Conservation (phyloP, 2,113 vertebrate genomes). For the Cryptotis parvus region DNA sequence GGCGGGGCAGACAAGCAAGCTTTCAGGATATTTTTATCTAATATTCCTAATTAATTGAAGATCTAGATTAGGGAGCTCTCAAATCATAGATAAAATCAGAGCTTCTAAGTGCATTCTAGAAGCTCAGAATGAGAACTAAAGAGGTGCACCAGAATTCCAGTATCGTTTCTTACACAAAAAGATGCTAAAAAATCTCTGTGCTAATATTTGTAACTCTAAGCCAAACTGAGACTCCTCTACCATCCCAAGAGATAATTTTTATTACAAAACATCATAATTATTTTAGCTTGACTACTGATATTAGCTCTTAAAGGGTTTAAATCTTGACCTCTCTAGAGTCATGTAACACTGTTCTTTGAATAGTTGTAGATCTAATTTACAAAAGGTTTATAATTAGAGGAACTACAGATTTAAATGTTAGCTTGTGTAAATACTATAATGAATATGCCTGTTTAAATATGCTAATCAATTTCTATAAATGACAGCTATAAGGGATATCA, state of each 20-base stretch:
- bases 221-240: not conserved
- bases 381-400: not conserved
- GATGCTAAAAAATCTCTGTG: not conserved
- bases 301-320: not conserved
- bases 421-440: not conserved
- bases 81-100: not conserved
- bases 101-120: not conserved
- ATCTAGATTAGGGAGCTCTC: not conserved
- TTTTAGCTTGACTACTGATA: slow-evolving; percentile 6
- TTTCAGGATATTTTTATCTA: too few species aligned
- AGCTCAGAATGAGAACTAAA: not conserved
- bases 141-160: not conserved
- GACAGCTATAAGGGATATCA: slow-evolving; percentile 28
- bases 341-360: not conserved
- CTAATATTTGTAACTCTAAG: not conserved
- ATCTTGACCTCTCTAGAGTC: not conserved
- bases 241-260: not conserved
- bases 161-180: not conserved
- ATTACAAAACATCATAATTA: not conserved
- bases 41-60: not conserved
- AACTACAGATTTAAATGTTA: slow-evolving; percentile 15
- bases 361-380: not conserved
- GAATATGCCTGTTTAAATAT: not conserved
- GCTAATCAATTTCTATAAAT: not conserved
- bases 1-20: too few species aligned